Conservation (phyloP, 2,113 vertebrate genomes). For the Syngnathus typhle region DNA sequence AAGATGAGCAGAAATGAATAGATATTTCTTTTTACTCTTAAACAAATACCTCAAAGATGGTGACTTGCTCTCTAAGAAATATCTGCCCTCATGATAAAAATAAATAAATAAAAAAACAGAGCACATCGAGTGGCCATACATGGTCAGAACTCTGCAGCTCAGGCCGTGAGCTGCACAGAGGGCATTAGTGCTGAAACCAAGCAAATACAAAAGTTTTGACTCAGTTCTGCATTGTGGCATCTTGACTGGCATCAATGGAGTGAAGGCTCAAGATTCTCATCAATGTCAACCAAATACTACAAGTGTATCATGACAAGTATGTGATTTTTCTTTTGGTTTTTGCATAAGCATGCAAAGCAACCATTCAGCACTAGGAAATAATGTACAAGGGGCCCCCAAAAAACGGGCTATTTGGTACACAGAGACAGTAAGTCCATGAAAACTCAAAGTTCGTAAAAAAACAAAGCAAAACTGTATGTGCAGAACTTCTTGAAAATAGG, state of each 20-base stretch:
- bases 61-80: not conserved
- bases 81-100: not conserved
- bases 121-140: slow-evolving; percentile 23
- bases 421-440: not conserved
- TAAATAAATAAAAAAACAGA: slow-evolving; percentile 2
- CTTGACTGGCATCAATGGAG: not conserved
- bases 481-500: not conserved
- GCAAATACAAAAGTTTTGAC: not conserved
- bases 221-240: not conserved
- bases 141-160: slow-evolving; percentile 25
- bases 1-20: not conserved
- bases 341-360: not conserved
- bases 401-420: not conserved
- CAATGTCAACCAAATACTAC: not conserved
- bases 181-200: not conserved
- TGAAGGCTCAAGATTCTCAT: not conserved
- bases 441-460: not conserved
- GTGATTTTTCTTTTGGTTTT: not conserved
- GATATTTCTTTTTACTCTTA: not conserved
- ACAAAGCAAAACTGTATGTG: not conserved
- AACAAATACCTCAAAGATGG: not conserved
- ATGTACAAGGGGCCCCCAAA: not conserved
- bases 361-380: not conserved
- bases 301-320: not conserved
- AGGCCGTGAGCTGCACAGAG: not conserved